Conservation (phyloP, 2,113 vertebrate genomes). For the Nannobrachium achirus region DNA sequence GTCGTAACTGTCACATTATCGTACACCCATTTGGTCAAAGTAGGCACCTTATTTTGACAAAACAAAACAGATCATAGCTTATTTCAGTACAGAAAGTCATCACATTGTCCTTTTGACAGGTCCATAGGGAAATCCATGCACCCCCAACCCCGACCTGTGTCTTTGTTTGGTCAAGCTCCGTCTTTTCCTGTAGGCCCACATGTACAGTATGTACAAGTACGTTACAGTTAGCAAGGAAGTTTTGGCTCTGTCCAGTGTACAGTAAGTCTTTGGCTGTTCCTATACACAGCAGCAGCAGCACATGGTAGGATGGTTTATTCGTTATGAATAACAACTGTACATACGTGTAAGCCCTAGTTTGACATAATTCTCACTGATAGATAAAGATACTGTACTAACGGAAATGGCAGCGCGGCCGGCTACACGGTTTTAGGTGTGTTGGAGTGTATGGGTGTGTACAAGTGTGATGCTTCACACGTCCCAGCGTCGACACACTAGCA, state of each 20-base stretch:
- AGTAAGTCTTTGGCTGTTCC: neutral
- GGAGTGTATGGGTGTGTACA: no score
- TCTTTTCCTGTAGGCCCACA: constrained; percentile 8
- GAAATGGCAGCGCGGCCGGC: no score
- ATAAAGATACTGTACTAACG: no score
- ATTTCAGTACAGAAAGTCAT: constrained; percentile 37
- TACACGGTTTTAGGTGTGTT: no score
- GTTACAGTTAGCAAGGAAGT: no score
- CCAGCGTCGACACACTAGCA: no score
- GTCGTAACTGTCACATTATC: neutral
- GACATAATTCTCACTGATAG: no score
- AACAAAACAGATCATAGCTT: constrained; percentile 51
- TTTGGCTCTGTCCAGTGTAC: neutral
- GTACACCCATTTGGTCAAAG: constrained; percentile 25
- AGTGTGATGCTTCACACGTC: no score
- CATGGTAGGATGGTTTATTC: no score
- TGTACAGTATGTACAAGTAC: neutral
- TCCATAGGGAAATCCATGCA: neutral
- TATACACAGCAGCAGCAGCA: constrained; percentile 40
- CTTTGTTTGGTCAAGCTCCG: neutral
- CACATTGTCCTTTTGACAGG: neutral
- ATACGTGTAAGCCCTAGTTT: no score
- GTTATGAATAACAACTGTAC: no score
- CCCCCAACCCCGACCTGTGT: neutral
- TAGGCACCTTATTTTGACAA: constrained; percentile 55